Conservation (phyloP, 2,113 vertebrate species). For the Paramisgurnus dabryanus region DNA sequence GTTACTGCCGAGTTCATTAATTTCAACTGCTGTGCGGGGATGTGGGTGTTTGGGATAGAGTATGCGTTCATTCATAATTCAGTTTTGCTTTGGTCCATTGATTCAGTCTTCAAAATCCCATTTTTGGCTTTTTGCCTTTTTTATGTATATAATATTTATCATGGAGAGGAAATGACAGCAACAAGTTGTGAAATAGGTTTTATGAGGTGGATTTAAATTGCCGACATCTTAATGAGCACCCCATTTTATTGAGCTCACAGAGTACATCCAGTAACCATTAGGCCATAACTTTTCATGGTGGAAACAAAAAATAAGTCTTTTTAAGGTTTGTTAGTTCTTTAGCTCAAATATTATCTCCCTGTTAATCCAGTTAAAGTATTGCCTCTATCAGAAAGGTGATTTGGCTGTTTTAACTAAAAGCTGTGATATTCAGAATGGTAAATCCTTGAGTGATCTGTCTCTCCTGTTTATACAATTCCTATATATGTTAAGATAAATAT, state of each 20-base stretch:
- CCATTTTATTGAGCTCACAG: not conserved
- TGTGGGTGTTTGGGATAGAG: slow-evolving; percentile 46
- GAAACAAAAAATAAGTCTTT: too few relatives aligned
- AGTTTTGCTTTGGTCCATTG: slow-evolving; percentile 22
- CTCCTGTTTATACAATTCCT: too few relatives aligned
- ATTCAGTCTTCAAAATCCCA: not conserved
- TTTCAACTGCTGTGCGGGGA: slow-evolving; percentile 15
- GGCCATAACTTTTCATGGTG: too few relatives aligned
- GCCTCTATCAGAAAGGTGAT: too few relatives aligned
- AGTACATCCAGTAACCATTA: not conserved
- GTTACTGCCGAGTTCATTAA: slow-evolving; percentile 33
- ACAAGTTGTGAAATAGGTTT: not conserved
- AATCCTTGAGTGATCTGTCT: too few relatives aligned
- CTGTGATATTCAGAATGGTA: too few relatives aligned
- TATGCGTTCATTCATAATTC: slow-evolving; percentile 44
- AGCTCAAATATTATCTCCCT: too few relatives aligned
- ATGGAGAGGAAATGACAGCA: not conserved
- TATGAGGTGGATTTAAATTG: not conserved
- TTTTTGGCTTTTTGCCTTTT: not conserved
- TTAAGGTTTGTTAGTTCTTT: too few relatives aligned
- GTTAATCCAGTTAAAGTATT: too few relatives aligned
- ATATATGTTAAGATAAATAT: not conserved
- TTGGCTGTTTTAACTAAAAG: too few relatives aligned
- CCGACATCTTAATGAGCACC: not conserved
- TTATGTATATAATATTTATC: not conserved